Evolutionary conservation across 2,113 vertebrate species (phyloP), one percentile per base, ranked within the genome.

Genomic region (Galbula dea): DNA sequence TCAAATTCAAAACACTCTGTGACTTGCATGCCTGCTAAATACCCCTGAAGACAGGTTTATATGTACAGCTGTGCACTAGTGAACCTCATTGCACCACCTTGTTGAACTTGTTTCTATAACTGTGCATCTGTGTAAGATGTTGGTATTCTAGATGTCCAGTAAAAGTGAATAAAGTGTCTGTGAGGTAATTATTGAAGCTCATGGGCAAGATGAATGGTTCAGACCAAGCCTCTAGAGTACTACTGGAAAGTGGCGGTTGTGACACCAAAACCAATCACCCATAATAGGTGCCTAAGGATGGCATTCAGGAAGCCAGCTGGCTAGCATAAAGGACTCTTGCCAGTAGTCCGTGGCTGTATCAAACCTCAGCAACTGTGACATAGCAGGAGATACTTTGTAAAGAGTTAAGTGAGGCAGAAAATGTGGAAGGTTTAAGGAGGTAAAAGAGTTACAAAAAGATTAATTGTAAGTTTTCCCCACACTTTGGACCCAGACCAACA

Each of bases 401-500:
- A 74, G 91, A 73, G 78, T 94, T 85, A 91, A 94, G 63, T 4
- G 17, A 95, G 29, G 63, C 59, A 89, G 79, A 85, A 93, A 87
- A 87, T 36, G 46, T 79, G 48, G 41, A 93, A 92, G 85, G 83
- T 83, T 94, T 87, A 84, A 63, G 58, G 72, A 91, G 87, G 79
- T 82, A 94, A 84, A 91, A 92, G 59, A 91, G 87, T 88, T 89
- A 82, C 72, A 67, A 74, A 73, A 91, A 85, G 84, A 91, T 94
- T 92, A 89, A 94, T 96, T 92, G 52, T 82, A 89, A 94, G 71
- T 77, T 94, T 82, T 91, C 91, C 67, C 74, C 75, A 77, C 73
- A 84, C 43, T 83, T 92, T 95, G 93, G 82, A 91, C 11, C 4
- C 51, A 84, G 63, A 29, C 91, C 95, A 93, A 30, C 17, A 39